Evolutionary conservation across 2,888 invertebrate species (phyloP), one percentile per base, ranked within the genome.

Genomic region (Lordiphosa andalusiaca): DNA sequence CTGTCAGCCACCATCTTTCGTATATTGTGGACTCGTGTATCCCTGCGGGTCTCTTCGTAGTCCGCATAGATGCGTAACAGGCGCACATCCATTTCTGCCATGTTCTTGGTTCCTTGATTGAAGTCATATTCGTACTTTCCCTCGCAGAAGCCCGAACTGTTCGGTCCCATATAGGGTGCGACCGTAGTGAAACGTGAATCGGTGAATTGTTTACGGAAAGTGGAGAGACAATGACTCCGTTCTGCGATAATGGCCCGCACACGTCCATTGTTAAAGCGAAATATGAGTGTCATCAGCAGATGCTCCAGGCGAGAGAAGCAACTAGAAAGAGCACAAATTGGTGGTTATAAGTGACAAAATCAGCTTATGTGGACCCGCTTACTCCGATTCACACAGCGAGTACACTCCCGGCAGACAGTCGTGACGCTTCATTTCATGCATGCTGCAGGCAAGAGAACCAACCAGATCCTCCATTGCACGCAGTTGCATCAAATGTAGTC

Each of bases 391-490:
- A 0, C 49, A 33, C 2, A 35, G 2, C 0, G 40, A 10, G 9
- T 50, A 54, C 4, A 64, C 7, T 0, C 65, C 65, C 0, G 65
- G 65, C 13, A 65, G 25, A 2, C 16, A 2, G 0, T 13, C 2
- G 0, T 38, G n/a, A 0, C 12, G 6, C 1, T 9, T 5, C 39
- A 63, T 6, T 0, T 2, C 0, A 21, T 13, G 38, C 4, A 65
- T 10, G 0, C 6, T 13, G n/a, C 33, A 37, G 35, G 38, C 57
- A 6, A 65, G 7, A 6, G 9, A 1, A n/a, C 49, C 36, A 2
- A 65, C 12, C n/a, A 65, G 16, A n/a, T 65, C 65, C 41, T 65
- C 64, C 5, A 41, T 37, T 35, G 46, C 49, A 25, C 53, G 52
- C 6, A 39, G 7, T 4, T 53, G 64, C 7, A 65, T 52, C 5